phyloP scores from a whole-genome alignment of 2,797 vertebrate genomes.

The Schizothorax lantsangensis region DNA sequence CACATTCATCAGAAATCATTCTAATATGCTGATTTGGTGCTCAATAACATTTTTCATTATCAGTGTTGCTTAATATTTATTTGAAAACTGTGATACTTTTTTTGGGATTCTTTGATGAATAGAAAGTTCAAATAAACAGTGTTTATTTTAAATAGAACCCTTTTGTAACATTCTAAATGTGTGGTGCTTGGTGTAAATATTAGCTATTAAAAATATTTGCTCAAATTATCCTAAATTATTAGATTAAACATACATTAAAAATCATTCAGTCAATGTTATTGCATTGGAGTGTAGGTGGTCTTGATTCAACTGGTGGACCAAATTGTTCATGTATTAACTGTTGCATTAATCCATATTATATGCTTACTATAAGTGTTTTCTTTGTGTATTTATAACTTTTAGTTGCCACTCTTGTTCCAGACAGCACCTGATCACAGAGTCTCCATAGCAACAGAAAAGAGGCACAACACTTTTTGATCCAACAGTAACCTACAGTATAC shows the following conservation, averaged over 20 bases:
- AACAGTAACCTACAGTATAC: constrained; percentile 23
- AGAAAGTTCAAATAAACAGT: not conserved
- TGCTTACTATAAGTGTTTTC: not conserved
- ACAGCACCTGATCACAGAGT: constrained; percentile 33
- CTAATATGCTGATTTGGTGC: not conserved
- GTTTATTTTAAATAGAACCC: not conserved
- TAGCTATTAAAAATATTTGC: not conserved
- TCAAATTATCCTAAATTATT: not conserved
- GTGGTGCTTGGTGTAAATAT: not conserved
- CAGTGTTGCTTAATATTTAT: not conserved
- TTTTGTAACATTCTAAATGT: not conserved
- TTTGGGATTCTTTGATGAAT: not conserved
- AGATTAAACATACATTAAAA: not conserved
- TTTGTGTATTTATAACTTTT: constrained; percentile 31
- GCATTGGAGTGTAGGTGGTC: not conserved
- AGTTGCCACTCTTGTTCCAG: constrained; percentile 15
- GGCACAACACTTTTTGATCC: constrained; percentile 29
- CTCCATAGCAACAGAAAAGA: constrained; percentile 37
- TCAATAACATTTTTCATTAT: not conserved
- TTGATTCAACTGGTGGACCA: not conserved
- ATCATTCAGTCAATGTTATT: not conserved
- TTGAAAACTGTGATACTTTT: not conserved
- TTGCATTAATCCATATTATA: not conserved
- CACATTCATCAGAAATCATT: not conserved
- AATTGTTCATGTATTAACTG: constrained; percentile 16